A percentile compares a stretch with the other conserved stretches of the same genome.
phyloP scores from a whole-genome alignment of 2,797 vertebrate species.

The Cercopithecus hamlyni region DNA sequence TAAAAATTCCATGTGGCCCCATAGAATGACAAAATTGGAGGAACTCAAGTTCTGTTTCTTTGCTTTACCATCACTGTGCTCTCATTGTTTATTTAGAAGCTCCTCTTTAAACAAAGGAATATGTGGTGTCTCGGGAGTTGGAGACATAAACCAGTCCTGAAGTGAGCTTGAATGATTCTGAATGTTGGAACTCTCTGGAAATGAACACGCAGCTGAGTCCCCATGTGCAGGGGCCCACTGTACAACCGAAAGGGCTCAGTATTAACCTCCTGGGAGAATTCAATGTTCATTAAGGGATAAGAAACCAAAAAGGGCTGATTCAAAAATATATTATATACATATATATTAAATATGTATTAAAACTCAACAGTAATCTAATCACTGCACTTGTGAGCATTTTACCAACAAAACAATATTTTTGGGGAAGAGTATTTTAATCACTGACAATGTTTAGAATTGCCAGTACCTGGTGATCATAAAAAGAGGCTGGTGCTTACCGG shows the following conservation, averaged over 20 bases:
- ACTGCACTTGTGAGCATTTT: not conserved
- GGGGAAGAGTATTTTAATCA: not conserved
- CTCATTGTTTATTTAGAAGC: constrained; percentile 32
- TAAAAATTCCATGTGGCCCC: constrained; percentile 22
- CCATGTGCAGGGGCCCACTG: fast-evolving
- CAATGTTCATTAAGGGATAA: not conserved
- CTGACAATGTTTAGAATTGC: not conserved
- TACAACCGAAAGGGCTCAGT: not conserved
- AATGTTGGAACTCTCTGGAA: not conserved
- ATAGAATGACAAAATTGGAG: constrained; percentile 7
- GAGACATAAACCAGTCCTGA: not conserved
- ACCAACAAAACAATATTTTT: not conserved
- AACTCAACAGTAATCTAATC: not conserved
- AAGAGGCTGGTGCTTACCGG: not conserved
- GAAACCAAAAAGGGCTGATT: not conserved
- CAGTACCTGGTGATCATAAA: not conserved
- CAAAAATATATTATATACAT: not conserved
- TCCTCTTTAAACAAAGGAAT: constrained; percentile 10
- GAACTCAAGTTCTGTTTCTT: constrained; percentile 2
- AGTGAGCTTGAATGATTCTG: not conserved
- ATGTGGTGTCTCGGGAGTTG: not conserved
- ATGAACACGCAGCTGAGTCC: not conserved
- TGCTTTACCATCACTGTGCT: constrained; percentile 39
- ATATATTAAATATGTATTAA: not conserved
- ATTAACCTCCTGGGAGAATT: not conserved